A percentile compares a stretch with the other conserved stretches of the same genome.
These are phyloP conservation scores for Streptopelia turtur DNA, from an alignment of 2,797 vertebrate genomes.

Conservation along the genomic window DNA sequence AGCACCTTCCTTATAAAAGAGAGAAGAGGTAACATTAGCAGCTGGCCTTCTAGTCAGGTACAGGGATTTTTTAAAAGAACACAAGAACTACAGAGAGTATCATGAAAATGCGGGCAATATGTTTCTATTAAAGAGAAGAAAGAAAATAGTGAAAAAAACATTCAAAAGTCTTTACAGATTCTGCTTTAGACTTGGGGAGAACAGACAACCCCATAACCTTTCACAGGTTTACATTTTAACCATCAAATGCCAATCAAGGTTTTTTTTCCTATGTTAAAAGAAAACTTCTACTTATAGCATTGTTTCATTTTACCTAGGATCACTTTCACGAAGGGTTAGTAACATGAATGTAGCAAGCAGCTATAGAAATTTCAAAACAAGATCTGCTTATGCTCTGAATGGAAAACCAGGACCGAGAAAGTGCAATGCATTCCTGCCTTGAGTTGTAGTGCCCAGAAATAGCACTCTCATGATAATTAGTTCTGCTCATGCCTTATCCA, in stretches of 20 bases:
- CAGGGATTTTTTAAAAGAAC: rapidly evolving
- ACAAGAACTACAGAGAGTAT: background rate
- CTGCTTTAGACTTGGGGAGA: background rate
- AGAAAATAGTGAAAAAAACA: background rate
- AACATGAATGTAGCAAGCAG: background rate
- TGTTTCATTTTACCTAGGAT: background rate
- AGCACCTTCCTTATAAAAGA: conserved; percentile 90
- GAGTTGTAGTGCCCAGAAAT: conserved; percentile 34
- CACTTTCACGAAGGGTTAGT: background rate
- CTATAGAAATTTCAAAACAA: background rate
- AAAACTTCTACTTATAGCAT: background rate
- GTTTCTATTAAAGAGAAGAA: background rate
- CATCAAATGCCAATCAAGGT: background rate
- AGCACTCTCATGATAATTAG: conserved; percentile 4
- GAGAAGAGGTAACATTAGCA: background rate
- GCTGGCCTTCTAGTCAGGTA: background rate
- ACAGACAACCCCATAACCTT: background rate
- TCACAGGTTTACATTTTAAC: background rate
- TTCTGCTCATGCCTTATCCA: conserved; percentile 50
- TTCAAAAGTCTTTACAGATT: background rate
- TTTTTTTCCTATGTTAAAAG: background rate
- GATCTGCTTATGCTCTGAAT: background rate
- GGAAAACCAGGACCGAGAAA: background rate
- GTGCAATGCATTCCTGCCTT: background rate
- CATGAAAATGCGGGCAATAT: background rate